phyloP scores from a whole-genome alignment of 2,113 vertebrate genomes.

The Melierax canorus region DNA sequence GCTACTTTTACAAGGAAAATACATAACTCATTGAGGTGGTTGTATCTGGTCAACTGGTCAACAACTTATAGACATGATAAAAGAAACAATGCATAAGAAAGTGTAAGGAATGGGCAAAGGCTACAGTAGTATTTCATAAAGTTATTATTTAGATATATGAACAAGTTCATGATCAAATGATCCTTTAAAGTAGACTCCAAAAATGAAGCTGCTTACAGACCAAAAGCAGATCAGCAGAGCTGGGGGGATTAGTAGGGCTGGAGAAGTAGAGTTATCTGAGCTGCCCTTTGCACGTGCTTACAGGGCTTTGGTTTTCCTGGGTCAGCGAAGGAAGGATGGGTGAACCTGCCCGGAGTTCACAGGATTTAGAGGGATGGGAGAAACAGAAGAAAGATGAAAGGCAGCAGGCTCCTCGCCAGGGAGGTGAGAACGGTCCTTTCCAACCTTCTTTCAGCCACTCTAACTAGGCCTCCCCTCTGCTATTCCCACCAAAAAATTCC shows the following conservation, averaged over 20 bases:
- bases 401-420: not conserved
- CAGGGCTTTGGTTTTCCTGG: not conserved
- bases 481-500: not conserved
- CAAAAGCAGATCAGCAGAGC: not conserved
- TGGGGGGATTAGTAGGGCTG: not conserved
- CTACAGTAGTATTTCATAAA: not conserved
- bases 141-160: not conserved
- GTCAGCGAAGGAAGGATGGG: not conserved
- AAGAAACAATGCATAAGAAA: not conserved
- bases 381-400: not conserved
- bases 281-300: not conserved
- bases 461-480: not conserved
- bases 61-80: not conserved
- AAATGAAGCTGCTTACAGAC: not conserved
- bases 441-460: not conserved
- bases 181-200: not conserved
- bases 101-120: not conserved
- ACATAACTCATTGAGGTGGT: not conserved
- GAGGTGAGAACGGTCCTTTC: not conserved
- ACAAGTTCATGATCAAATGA: not conserved
- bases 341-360: not conserved
- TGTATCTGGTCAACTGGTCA: not conserved
- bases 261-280: not conserved
- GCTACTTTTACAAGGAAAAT: not conserved
- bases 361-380: not conserved